Evolutionary conservation across 2,888 invertebrate genomes (phyloP).

Genomic region (Metallyticus violacea): DNA sequence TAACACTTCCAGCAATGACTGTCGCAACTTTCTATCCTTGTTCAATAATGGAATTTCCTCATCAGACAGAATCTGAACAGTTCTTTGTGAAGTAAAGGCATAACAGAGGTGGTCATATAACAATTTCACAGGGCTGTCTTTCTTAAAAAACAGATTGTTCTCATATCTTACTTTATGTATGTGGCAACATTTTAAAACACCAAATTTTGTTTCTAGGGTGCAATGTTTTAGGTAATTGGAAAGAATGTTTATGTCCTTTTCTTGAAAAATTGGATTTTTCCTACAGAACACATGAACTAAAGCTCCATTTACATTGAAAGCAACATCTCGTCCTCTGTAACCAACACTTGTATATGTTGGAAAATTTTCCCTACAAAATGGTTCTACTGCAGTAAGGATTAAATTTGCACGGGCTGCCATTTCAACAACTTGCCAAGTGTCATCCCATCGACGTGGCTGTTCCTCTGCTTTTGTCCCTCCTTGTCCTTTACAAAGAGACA

Average conservation of each 20-base stretch:
- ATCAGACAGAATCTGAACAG: slow-evolving; percentile 5
- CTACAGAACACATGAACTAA: slow-evolving; percentile 42
- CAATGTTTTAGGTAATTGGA: not conserved
- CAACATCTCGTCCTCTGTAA: slow-evolving; percentile 46
- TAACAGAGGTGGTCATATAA: not conserved
- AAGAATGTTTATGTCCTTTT: not conserved
- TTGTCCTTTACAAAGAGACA: slow-evolving; percentile 55
- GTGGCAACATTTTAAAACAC: slow-evolving; percentile 19
- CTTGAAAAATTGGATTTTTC: slow-evolving; percentile 20
- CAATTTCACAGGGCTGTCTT: not conserved
- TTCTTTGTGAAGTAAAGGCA: not conserved
- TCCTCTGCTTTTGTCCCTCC: slow-evolving; percentile 51
- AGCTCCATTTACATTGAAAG: slow-evolving; percentile 43
- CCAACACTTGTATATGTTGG: slow-evolving; percentile 50
- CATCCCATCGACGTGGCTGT: slow-evolving; percentile 48
- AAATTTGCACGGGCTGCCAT: slow-evolving; percentile 54
- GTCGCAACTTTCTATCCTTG: not conserved
- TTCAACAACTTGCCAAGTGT: slow-evolving; percentile 56
- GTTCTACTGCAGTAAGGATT: slow-evolving; percentile 44
- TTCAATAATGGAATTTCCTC: slow-evolving; percentile 21
- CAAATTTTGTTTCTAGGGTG: slow-evolving; percentile 12
- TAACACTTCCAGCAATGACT: slow-evolving; percentile 19
- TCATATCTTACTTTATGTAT: slow-evolving; percentile 24
- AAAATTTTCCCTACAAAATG: slow-evolving; percentile 44
- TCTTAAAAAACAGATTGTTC: slow-evolving; percentile 11